These are phyloP conservation scores for Drosophila hamatofila DNA, from an alignment of 2,888 invertebrate species.

Conservation along the genomic window DNA sequence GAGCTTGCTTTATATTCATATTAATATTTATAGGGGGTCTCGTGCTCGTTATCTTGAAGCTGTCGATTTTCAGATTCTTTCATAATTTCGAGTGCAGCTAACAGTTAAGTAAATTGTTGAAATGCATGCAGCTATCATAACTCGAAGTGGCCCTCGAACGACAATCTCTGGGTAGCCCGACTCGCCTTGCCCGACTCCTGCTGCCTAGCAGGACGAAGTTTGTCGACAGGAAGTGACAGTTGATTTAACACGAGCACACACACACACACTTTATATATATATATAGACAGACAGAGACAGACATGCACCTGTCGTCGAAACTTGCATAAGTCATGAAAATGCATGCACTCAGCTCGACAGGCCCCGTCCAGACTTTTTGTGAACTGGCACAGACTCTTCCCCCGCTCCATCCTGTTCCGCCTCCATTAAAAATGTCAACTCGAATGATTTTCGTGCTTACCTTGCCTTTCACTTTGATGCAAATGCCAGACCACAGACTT, in stretches of 20 bases:
- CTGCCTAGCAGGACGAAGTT: conserved; percentile 65
- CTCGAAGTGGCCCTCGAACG: conserved; percentile 50
- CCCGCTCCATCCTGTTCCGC: conserved; percentile 21
- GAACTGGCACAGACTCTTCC: conserved; percentile 21
- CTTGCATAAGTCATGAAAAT: conserved; percentile 76
- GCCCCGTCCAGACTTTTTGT: conserved; percentile 34
- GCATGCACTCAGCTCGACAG: conserved; percentile 54
- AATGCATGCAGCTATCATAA: conserved; percentile 69
- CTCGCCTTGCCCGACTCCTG: conserved; percentile 18
- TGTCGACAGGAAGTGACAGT: conserved; percentile 76
- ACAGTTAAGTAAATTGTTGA: conserved; percentile 66
- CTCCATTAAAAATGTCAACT: conserved; percentile 70
- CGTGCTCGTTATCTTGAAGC: conserved; percentile 21
- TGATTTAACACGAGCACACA: conserved; percentile 69
- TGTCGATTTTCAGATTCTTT: not conserved
- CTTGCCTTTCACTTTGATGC: conserved; percentile 51
- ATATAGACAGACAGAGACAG: conserved; percentile 19
- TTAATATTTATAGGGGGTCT: conserved; percentile 1
- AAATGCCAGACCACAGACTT: conserved; percentile 39
- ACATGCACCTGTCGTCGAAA: conserved; percentile 75
- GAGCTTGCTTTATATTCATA: not conserved
- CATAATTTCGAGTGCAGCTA: conserved; percentile 40
- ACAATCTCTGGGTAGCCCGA: conserved; percentile 30
- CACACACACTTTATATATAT: conserved; percentile 5
- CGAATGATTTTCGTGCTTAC: conserved; percentile 53